A percentile compares a stretch with the other conserved stretches of the same genome.
phyloP scores from a whole-genome alignment of 2,888 invertebrate species.

The Lasioglossum lativentre region DNA sequence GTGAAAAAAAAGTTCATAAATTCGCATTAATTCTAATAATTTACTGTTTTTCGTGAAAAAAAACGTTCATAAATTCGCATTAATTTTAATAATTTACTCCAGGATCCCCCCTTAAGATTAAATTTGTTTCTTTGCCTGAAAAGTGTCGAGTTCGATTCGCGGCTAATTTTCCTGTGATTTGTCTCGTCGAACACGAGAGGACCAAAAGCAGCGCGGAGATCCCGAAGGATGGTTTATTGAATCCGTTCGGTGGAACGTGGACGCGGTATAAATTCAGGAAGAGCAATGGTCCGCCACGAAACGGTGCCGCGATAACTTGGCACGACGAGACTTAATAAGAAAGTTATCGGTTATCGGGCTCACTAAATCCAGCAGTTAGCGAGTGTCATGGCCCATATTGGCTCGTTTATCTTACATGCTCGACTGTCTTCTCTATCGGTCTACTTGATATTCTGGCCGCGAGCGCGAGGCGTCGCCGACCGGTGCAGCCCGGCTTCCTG shows the following conservation, averaged over 20 bases:
- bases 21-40: too few species aligned
- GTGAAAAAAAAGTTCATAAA: too few species aligned
- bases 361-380: slow-evolving; percentile 80
- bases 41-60: too few species aligned
- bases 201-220: not conserved
- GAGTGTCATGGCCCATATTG: slow-evolving; percentile 79
- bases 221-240: not conserved
- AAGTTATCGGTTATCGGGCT: slow-evolving; percentile 79
- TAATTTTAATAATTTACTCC: too few species aligned
- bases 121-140: not conserved
- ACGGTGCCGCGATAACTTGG: slow-evolving; percentile 65
- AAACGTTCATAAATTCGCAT: too few species aligned
- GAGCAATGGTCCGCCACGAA: slow-evolving; percentile 42
- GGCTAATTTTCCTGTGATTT: not conserved
- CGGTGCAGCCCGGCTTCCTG: slow-evolving; percentile 44
- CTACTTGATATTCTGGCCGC: slow-evolving; percentile 78
- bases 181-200: not conserved
- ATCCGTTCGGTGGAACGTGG: slow-evolving; percentile 28
- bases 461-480: slow-evolving; percentile 62
- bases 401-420: slow-evolving; percentile 80
- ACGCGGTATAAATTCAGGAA: slow-evolving; percentile 50
- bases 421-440: slow-evolving; percentile 75
- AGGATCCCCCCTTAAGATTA: not conserved
- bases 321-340: slow-evolving; percentile 75
- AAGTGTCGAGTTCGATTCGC: not conserved